Conservation (phyloP, 1,140 invertebrate genomes). For the Metaphire vulgaris region DNA sequence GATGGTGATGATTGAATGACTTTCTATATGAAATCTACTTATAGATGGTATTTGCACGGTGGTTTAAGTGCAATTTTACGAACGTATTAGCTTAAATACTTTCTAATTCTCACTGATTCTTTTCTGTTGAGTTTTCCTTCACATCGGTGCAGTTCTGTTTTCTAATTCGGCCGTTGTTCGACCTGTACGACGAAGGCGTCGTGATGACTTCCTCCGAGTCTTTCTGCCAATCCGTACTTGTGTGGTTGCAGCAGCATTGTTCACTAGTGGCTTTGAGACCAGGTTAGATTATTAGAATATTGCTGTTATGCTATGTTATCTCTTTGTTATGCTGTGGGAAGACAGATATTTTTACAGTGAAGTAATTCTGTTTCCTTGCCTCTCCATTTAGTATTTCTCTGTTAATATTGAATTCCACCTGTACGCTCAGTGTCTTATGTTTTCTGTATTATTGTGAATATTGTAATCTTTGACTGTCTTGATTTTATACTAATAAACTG, state of each 20-base stretch:
- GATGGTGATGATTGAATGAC: not conserved
- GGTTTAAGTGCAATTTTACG: not conserved
- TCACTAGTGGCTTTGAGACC: not conserved
- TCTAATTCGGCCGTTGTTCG: not conserved
- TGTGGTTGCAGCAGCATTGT: not conserved
- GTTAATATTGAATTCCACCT: no score
- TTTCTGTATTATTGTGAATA: no score
- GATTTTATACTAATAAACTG: no score
- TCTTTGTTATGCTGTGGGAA: no score
- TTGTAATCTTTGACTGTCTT: no score
- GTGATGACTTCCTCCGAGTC: not conserved
- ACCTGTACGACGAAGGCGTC: not conserved
- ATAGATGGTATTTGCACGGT: not conserved
- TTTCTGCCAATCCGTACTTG: not conserved
- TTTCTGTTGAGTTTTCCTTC: not conserved
- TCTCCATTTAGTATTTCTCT: no score
- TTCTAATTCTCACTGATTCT: no score
- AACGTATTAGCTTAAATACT: conserved; percentile 19
- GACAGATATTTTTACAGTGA: no score
- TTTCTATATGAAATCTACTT: conserved; percentile 1
- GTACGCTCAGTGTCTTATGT: no score
- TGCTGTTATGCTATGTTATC: no score
- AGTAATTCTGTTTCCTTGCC: no score
- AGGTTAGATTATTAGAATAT: no score
- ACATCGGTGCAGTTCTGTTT: not conserved